Evolutionary conservation across 2,113 vertebrate species (phyloP), one percentile per base, ranked within the genome.

Genomic region (Rallus limicola): DNA sequence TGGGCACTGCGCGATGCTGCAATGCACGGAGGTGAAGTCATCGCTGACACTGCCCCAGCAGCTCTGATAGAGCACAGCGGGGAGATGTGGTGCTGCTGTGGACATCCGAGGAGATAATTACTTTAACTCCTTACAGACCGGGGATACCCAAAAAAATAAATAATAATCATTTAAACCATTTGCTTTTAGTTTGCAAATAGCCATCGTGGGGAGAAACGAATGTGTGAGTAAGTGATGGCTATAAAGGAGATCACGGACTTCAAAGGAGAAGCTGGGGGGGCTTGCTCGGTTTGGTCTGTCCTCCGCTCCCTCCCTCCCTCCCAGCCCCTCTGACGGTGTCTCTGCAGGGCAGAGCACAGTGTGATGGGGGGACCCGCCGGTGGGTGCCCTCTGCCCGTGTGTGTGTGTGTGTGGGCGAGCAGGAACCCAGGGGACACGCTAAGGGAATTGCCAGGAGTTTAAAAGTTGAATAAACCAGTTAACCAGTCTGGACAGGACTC

Each of bases 111-210:
- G 76, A 80, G 86, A 95, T 90, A 79, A 95, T 86, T 31, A 16
- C 52, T 92, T 97, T 97, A 97, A 97, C 93, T 86, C 91, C 92
- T 97, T 93, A 83, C 79, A 62, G 20, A 74, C 93, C 65, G 5
- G n/a, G 42, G 44, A 63, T 14, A 38, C 13, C 53, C 29, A 6
- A 31, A 60, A 62, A 63, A 55, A n/a, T 5, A 23, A 34, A 16
- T 53, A 53, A 72, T 40, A 36, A 42, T 26, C 3, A 25, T 50
- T 1, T 3, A 3, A 26, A 3, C 12, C 40, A 16, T 26, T 20
- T 0, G 0, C 14, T 3, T 65, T 92, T 55, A 12, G 77, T 85
- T 78, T 56, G 16, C 38, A 44, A 93, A 68, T 7, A 36, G 24
- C 7, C 10, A 2, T 11, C 5, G 1, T 0, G 13, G 38, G 55